Evolutionary conservation across 2,797 vertebrate genomes (phyloP).

Genomic region (Dallia pectoralis): DNA sequence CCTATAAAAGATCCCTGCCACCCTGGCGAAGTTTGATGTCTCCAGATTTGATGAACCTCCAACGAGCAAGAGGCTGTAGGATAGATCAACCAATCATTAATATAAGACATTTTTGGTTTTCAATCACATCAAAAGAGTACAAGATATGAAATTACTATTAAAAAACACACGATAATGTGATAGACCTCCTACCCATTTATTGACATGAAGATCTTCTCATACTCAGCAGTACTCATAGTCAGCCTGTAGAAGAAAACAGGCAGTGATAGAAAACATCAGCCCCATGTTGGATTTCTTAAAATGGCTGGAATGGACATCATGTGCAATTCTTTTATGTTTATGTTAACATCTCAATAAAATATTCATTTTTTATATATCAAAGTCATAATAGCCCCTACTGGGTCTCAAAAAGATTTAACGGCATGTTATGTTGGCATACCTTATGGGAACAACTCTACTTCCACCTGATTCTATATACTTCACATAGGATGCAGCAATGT

Average conservation of each 20-base stretch:
- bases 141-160: background rate
- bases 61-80: conserved; percentile 6
- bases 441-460: conserved; percentile 76
- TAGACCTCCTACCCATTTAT: conserved; percentile 4
- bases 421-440: conserved; percentile 50
- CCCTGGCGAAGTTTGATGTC: conserved; percentile 9
- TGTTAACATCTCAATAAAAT: too few relatives aligned
- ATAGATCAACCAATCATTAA: background rate
- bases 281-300: too few relatives aligned
- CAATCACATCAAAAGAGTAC: background rate
- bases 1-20: conserved; percentile 13
- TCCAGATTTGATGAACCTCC: conserved; percentile 3
- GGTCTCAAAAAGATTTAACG: too few relatives aligned
- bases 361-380: too few relatives aligned
- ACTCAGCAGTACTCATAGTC: conserved; percentile 1
- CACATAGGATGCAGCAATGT: conserved; percentile 78
- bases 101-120: background rate
- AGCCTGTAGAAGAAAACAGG: conserved; percentile 1
- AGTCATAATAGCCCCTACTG: too few relatives aligned
- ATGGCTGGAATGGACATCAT: background rate
- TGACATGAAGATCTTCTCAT: conserved; percentile 8
- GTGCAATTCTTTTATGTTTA: too few relatives aligned
- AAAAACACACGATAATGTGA: background rate
- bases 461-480: conserved; percentile 78
- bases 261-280: background rate